These are phyloP conservation scores for Drepana falcataria DNA, from an alignment of 2,888 invertebrate species.

Conservation along the genomic window DNA sequence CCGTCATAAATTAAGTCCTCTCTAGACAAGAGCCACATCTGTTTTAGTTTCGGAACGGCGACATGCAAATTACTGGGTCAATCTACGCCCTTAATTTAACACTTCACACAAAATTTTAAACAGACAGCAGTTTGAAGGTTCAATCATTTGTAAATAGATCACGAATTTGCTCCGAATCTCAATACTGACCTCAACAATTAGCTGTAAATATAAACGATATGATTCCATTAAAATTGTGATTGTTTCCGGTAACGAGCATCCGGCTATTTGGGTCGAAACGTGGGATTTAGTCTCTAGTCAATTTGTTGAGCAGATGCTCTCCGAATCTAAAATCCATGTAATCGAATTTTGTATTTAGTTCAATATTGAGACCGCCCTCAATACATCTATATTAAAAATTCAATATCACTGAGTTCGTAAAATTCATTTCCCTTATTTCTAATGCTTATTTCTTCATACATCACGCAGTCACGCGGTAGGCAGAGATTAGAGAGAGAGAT, in stretches of 20 bases:
- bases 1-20: background rate
- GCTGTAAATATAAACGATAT: conserved; percentile 1
- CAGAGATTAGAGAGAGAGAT: too few relatives aligned
- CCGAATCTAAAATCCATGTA: background rate
- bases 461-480: too few relatives aligned
- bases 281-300: conserved; percentile 24
- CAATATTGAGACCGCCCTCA: background rate
- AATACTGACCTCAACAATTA: conserved; percentile 1
- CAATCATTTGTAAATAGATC: background rate
- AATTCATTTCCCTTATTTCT: too few relatives aligned
- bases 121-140: background rate
- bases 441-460: too few relatives aligned
- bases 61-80: background rate
- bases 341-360: background rate
- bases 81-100: background rate
- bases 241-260: conserved; percentile 3
- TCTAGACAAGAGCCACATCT: background rate
- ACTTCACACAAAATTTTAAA: background rate
- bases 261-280: conserved; percentile 27
- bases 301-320: background rate
- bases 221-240: conserved; percentile 2
- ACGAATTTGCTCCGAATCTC: background rate
- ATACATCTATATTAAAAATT: background rate
- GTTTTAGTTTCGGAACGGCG: background rate
- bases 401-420: too few relatives aligned